Evolutionary conservation across 2,888 invertebrate species (phyloP), one percentile per base, ranked within the genome.

Genomic region (Globia sparganii): DNA sequence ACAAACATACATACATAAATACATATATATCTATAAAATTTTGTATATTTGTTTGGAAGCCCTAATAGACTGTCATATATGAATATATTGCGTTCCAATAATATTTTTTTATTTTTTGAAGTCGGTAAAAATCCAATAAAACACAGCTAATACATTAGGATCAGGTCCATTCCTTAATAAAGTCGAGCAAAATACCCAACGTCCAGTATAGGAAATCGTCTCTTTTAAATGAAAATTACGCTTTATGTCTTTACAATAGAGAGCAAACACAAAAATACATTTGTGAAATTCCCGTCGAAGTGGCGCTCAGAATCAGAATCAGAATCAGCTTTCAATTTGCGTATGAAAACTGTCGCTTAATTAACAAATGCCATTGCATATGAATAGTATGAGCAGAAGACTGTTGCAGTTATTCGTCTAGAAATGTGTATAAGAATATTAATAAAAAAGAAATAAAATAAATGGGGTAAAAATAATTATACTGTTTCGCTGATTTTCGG

Each of bases 341-440:
- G 68, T 62, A 77, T 77, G 53, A 81, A 84, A 83, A 71, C 77
- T 85, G 73, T 77, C 53, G 34, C 64, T 4, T 66, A 85, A 77
- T 81, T 73, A 77, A 72, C 40, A 81, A 72, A 68, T 31, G 70
- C 25, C 58, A 72, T 53, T 70, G 64, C 73, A 74, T 75, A 71
- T 66, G 58, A 85, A 69, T 67, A 46, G n/a, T 40, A 65, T 31
- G 25, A 59, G 46, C n/a, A 68, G 49, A 71, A 61, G 46, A 46
- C 28, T 56, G 34, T 43, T 73, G 80, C 62, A 79, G 15, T 67
- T 56, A 56, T 71, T 74, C 28, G 28, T 13, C 31, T 46, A 78
- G 13, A 40, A 58, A 49, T 2, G n/a, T 18, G 18, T 61, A 31
- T 28, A 31, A 40, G 31, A 46, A 4, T 15, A 5, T 28, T 31